Evolutionary conservation across 2,797 vertebrate genomes (phyloP).

Genomic region (Muscicapa comitata): DNA sequence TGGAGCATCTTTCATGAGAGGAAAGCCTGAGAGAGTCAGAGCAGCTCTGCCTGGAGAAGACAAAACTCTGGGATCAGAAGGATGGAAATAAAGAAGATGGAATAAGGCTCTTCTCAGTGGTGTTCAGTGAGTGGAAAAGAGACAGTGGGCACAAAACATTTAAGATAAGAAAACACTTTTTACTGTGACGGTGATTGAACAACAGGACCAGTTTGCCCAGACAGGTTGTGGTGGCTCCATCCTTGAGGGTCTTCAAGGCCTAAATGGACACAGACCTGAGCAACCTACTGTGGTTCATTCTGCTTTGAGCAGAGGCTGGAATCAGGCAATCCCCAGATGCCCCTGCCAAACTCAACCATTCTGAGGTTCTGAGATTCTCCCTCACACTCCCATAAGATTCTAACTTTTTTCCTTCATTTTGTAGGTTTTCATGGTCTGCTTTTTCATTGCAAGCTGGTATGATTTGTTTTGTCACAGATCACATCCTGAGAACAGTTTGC

Average conservation of each 20-base stretch:
- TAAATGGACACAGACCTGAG: neutral
- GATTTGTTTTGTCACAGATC: neutral
- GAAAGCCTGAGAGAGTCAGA: neutral
- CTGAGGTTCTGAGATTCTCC: neutral
- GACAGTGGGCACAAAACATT: neutral
- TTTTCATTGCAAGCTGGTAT: neutral
- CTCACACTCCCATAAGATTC: neutral
- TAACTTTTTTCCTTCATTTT: neutral
- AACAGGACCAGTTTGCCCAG: neutral
- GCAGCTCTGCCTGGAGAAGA: neutral
- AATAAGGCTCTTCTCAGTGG: accelerated
- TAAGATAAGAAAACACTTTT: neutral
- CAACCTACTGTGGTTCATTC: neutral
- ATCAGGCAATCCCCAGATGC: neutral
- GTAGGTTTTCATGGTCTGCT: neutral
- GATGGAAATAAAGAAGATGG: neutral
- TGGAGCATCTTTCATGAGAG: neutral
- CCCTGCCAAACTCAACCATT: neutral
- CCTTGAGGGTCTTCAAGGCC: neutral
- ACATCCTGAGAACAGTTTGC: neutral
- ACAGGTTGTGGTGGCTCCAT: neutral
- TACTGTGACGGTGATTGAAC: neutral
- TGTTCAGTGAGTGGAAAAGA: neutral
- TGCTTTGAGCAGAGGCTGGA: neutral
- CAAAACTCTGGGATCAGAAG: neutral